Evolutionary conservation across 2,113 vertebrate genomes (phyloP).

Genomic region (Notechis scutatus): DNA sequence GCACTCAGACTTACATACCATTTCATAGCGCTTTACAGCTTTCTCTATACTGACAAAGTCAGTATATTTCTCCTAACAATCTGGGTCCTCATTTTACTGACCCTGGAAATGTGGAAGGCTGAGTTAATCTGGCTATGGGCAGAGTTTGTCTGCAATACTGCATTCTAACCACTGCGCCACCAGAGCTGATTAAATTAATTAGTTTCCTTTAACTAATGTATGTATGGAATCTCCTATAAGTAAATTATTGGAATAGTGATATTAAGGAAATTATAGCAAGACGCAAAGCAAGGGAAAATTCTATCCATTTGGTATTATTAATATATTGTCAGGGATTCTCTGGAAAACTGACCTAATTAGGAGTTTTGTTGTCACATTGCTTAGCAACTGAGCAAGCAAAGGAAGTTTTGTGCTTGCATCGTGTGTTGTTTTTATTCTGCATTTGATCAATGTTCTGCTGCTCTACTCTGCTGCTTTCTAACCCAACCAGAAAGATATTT

Average conservation of each 20-base stretch:
- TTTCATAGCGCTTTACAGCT: neutral
- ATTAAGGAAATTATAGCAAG: neutral
- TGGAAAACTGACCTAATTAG: neutral
- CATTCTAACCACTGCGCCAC: neutral
- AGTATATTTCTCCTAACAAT: neutral
- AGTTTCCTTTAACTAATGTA: neutral
- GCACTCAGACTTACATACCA: neutral
- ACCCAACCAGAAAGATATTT: neutral
- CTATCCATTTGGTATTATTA: neutral
- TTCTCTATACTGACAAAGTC: neutral
- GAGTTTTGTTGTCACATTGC: neutral
- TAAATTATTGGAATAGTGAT: neutral
- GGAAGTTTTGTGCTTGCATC: neutral
- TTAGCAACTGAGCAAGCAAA: neutral
- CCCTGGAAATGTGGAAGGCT: neutral
- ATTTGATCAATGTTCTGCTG: neutral
- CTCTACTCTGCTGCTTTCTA: neutral
- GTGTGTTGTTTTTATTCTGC: neutral
- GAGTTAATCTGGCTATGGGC: neutral
- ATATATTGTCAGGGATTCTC: neutral
- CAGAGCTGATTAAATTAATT: neutral
- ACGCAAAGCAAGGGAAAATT: neutral
- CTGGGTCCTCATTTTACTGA: neutral
- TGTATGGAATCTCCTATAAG: neutral
- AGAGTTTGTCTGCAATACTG: neutral